These are phyloP conservation scores for Enteromius mattozi DNA, from an alignment of 2,797 vertebrate species.

Conservation along the genomic window DNA sequence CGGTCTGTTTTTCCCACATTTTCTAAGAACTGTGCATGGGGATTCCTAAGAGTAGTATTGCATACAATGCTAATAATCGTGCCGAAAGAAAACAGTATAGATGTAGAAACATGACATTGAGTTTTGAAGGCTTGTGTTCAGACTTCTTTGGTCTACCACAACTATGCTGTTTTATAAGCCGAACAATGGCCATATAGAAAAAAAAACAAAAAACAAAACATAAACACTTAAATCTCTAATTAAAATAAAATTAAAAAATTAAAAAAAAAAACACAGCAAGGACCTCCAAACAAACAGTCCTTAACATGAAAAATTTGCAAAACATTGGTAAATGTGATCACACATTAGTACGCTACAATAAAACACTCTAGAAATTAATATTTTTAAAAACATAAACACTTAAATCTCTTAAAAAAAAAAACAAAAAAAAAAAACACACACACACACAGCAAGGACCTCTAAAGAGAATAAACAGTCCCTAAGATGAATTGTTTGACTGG, in stretches of 20 bases:
- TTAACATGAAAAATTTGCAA: background rate
- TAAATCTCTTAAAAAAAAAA: no score
- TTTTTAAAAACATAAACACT: no score
- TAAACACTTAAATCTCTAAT: no score
- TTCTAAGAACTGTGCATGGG: slow-evolving; percentile 33
- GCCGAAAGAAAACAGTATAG: background rate
- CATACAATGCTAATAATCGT: slow-evolving; percentile 22
- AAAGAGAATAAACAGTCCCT: background rate
- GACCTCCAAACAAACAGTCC: no score
- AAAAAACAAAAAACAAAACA: no score
- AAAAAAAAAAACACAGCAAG: no score
- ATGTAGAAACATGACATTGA: background rate
- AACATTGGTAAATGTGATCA: background rate
- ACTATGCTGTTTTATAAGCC: background rate
- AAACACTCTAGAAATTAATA: background rate
- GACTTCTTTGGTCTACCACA: background rate
- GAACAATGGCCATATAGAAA: no score
- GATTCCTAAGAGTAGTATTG: background rate
- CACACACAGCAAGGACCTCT: background rate
- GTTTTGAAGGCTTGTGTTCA: background rate
- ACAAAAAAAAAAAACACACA: no score
- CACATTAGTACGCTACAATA: background rate
- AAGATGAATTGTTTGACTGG: background rate
- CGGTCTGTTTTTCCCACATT: slow-evolving; percentile 55
- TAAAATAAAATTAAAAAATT: no score